Percentiles rank a stretch among this genome's conserved stretches.
phyloP scores from a whole-genome alignment of 1,140 invertebrate genomes.

The Drosophila pseudoobscura region DNA sequence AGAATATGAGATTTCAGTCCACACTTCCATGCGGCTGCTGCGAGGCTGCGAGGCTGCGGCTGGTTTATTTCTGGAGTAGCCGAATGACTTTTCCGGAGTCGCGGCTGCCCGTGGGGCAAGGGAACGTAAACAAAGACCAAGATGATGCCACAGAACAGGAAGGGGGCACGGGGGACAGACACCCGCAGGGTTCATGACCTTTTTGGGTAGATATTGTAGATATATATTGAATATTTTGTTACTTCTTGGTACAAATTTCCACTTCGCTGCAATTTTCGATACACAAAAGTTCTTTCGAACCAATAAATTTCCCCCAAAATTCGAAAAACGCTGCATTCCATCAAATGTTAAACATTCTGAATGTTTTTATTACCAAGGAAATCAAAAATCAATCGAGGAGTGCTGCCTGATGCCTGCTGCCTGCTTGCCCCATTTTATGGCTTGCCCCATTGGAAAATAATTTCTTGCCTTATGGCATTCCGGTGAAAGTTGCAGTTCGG shows the following conservation, averaged over 20 bases:
- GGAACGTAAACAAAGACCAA: conserved; percentile 62
- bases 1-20: conserved; percentile 58
- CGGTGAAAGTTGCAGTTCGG: conserved; percentile 57
- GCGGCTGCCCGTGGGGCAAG: conserved; percentile 61
- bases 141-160: conserved; percentile 2
- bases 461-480: conserved; percentile 35
- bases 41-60: conserved; percentile 7
- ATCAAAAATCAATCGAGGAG: not conserved
- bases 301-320: not conserved
- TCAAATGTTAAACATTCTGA: conserved; percentile 41
- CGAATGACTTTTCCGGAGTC: conserved; percentile 77
- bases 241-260: conserved; percentile 21
- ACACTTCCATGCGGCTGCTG: conserved; percentile 20
- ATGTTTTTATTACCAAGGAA: conserved; percentile 37
- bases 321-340: conserved; percentile 49
- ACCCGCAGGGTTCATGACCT: conserved; percentile 70
- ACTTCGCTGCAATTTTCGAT: conserved; percentile 13
- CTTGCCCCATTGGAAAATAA: conserved; percentile 27
- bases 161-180: conserved; percentile 2
- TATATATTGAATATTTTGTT: not conserved
- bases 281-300: not conserved
- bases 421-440: conserved; percentile 26
- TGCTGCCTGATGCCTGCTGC: conserved; percentile 1
- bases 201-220: conserved; percentile 4
- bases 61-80: conserved; percentile 79